Base-by-base conservation (phyloP, 2,113 vertebrate genomes). In the Heteronetta atricapilla region DNA sequence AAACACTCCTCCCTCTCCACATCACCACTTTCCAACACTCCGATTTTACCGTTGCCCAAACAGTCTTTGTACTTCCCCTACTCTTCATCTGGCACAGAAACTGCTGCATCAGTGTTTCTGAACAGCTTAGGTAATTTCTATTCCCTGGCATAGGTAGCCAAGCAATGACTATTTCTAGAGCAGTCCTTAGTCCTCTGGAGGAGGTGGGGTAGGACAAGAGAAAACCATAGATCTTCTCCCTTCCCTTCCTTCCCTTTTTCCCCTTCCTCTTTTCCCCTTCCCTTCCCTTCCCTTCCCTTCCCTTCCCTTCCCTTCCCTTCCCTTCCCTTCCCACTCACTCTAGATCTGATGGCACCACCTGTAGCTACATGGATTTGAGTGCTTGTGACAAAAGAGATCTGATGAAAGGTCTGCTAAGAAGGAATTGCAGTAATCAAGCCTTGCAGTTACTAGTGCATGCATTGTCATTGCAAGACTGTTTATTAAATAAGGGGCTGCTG, bases 401-500 rank as follows among this genome's bases (percentile, higher is more conserved):
- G 60, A 83, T 74, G 60, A 84, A 96, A 94, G 34, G 46, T 70
- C 67, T 94, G 80, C 64, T 60, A 72, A 63, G 86, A 82, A 66
- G 34, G 53, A 89, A 78, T 68, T 94, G 81, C 86, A 90, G 69
- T 68, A 90, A 90, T 70, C 77, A 86, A 86, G 22, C 31, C 42
- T 90, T 92, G 69, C 83, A 78, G 77, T 92, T 90, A 34, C 42
- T 85, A 90, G 69, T 67, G 52, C 69, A 78, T 67, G 69, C 26
- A 34, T 42, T 90, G 34, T 70, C 0, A 1, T 92, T 95, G 90
- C 92, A 88, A 90, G n/a, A 60, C 53, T 84, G 13, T 60, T 66
- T 89, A 81, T 84, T 78, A 93, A 89, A 72, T 75, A 68, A 95
- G 50, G 86, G 38, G 20, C 77, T 90, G 70, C 81, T 92, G 83